Percentiles rank a stretch among this genome's conserved stretches.
Conservation (phyloP, 2,888 invertebrate genomes). For the Eudasyphora cyanicolor region DNA sequence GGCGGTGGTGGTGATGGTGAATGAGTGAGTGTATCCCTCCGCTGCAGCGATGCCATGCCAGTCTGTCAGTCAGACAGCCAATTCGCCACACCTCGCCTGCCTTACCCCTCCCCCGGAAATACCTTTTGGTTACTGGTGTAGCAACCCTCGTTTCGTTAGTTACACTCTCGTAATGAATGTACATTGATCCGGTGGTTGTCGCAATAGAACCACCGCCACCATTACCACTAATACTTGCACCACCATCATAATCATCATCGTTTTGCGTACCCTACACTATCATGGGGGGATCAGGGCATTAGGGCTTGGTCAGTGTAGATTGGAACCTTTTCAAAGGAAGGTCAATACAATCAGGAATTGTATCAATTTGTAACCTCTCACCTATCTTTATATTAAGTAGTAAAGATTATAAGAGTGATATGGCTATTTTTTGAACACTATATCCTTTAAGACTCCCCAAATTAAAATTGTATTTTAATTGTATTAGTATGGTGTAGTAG, state of each 20-base stretch:
- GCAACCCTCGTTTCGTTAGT: constrained; percentile 3
- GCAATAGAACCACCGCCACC: background rate
- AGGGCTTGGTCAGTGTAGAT: background rate
- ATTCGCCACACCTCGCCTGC: background rate
- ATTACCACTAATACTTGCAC: background rate
- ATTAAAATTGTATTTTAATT: too few species aligned
- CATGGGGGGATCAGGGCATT: background rate
- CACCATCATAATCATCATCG: background rate
- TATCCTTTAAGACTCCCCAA: too few species aligned
- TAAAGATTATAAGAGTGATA: too few species aligned
- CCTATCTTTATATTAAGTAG: too few species aligned
- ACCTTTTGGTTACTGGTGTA: background rate
- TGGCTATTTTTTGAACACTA: too few species aligned
- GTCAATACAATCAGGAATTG: too few species aligned
- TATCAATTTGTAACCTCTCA: too few species aligned
- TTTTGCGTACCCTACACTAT: background rate
- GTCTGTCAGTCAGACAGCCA: too few species aligned
- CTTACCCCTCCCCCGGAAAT: background rate
- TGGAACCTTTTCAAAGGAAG: too few species aligned
- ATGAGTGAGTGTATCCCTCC: constrained; percentile 8
- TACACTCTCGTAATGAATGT: constrained; percentile 21
- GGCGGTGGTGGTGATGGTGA: background rate
- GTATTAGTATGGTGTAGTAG: too few species aligned
- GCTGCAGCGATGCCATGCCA: too few species aligned
- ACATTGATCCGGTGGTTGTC: background rate